These are phyloP conservation scores for Eilema caniola DNA, from an alignment of 2,888 invertebrate genomes.

Conservation along the genomic window DNA sequence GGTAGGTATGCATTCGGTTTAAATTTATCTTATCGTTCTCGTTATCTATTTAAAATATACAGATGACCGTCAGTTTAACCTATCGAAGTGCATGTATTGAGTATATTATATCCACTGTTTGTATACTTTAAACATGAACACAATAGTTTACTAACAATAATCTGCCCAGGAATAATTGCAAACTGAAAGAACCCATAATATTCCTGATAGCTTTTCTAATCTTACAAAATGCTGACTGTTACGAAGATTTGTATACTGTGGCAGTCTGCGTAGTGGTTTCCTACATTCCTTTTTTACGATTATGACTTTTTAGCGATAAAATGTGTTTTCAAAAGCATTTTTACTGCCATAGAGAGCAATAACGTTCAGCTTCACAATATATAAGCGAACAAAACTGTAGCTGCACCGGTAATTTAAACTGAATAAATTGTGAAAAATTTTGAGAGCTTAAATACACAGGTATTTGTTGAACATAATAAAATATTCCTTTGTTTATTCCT, in stretches of 20 bases:
- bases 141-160: no score
- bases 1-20: no score
- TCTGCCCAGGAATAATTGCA: no score
- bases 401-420: conserved; percentile 3
- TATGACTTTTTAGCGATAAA: conserved; percentile 41
- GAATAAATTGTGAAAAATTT: not conserved
- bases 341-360: conserved; percentile 38
- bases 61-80: no score
- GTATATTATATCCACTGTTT: no score
- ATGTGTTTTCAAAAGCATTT: conserved; percentile 33
- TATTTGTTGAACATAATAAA: no score
- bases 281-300: conserved; percentile 41
- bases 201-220: not conserved
- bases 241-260: not conserved
- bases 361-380: conserved; percentile 22
- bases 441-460: not conserved
- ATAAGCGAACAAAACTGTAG: conserved; percentile 2
- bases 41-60: no score
- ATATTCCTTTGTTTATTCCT: no score
- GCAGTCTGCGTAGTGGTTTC: conserved; percentile 24
- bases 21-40: no score
- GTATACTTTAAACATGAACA: no score
- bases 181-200: no score
- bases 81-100: no score
- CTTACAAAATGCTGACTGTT: not conserved